phyloP scores from a whole-genome alignment of 2,113 vertebrate species.

The Thamnophis sirtalis region DNA sequence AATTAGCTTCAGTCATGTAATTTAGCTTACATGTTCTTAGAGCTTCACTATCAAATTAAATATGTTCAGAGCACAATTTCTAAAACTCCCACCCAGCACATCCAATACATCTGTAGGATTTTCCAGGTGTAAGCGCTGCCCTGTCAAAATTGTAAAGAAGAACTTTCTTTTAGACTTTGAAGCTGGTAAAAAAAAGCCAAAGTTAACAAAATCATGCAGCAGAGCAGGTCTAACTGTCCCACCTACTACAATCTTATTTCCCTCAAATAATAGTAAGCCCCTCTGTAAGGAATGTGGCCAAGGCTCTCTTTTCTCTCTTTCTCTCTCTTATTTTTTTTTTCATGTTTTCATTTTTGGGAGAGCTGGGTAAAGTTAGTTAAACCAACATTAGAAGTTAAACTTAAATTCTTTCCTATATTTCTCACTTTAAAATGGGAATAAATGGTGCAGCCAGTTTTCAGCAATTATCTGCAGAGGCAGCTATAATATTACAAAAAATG shows the following conservation, averaged over 20 bases:
- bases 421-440: background rate
- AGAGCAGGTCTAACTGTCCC: background rate
- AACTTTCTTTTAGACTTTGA: background rate
- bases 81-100: background rate
- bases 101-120: background rate
- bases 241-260: background rate
- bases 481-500: background rate
- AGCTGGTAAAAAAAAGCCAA: background rate
- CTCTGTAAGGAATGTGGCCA: background rate
- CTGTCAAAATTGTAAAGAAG: background rate
- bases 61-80: background rate
- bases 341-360: background rate
- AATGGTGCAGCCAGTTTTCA: background rate
- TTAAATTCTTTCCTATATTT: background rate
- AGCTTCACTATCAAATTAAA: background rate
- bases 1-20: background rate
- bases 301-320: background rate
- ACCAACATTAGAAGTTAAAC: background rate
- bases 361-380: background rate
- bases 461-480: background rate
- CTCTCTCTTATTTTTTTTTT: background rate
- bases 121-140: background rate
- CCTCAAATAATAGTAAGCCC: background rate
- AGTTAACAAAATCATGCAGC: background rate
- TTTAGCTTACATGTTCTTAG: background rate